These are phyloP conservation scores for Adrianichthys oophorus DNA, from an alignment of 2,797 vertebrate genomes.

Conservation along the genomic window DNA sequence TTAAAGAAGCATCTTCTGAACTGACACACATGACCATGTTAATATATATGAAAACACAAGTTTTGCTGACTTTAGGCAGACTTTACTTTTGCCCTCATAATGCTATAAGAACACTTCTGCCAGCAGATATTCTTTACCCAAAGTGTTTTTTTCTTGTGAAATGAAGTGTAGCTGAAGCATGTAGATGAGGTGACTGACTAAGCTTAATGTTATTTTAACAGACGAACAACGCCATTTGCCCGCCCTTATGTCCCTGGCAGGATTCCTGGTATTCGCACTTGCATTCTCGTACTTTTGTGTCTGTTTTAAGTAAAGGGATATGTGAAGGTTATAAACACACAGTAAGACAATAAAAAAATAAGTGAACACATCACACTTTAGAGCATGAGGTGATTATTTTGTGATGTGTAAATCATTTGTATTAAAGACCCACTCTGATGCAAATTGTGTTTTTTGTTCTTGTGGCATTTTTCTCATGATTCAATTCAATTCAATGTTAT, in stretches of 20 bases:
- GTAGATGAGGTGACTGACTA: constrained; percentile 42
- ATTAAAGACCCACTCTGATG: not conserved
- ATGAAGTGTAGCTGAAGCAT: constrained; percentile 21
- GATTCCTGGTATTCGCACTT: constrained; percentile 38
- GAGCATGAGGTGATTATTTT: constrained; percentile 41
- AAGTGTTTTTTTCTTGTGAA: constrained; percentile 8
- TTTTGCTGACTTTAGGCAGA: constrained; percentile 38
- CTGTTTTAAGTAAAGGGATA: constrained; percentile 8
- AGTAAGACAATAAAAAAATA: constrained; percentile 30
- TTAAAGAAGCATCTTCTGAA: constrained; percentile 34
- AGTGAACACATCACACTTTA: constrained; percentile 31
- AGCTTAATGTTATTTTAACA: constrained; percentile 49
- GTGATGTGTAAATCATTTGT: constrained; percentile 52
- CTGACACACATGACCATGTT: constrained; percentile 47
- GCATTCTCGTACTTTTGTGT: constrained; percentile 25
- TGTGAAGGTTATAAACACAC: constrained; percentile 41
- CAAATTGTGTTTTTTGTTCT: too few species aligned
- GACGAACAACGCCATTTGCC: constrained; percentile 44
- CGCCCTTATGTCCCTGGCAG: constrained; percentile 32
- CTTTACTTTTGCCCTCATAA: constrained; percentile 44
- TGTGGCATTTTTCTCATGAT: too few species aligned
- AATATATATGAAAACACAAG: constrained; percentile 38
- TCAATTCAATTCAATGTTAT: too few species aligned
- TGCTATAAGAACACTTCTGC: constrained; percentile 35
- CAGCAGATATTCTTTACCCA: constrained; percentile 11